Conservation (phyloP, 2,888 invertebrate genomes). For the Dryocosmus kuriphilus region DNA sequence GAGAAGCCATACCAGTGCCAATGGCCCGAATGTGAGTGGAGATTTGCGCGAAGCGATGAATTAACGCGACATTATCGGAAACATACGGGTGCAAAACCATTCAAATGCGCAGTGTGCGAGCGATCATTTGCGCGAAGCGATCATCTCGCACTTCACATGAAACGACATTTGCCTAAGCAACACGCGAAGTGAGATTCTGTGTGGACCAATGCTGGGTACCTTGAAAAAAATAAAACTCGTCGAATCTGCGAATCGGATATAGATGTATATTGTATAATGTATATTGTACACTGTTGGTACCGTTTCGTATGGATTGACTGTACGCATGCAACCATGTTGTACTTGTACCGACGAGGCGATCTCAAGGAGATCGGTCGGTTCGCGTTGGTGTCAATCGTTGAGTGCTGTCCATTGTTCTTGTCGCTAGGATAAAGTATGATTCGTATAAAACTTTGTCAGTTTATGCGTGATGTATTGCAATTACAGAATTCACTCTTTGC, state of each 20-base stretch:
- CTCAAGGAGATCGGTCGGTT: conserved; percentile 38
- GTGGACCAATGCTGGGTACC: conserved; percentile 33
- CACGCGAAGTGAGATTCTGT: conserved; percentile 81
- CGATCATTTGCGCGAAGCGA: conserved; percentile 96
- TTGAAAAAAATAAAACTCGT: neutral
- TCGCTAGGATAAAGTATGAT: conserved; percentile 34
- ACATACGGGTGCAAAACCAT: conserved; percentile 98
- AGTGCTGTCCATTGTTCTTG: conserved; percentile 40
- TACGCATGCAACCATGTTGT: conserved; percentile 22
- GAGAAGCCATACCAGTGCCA: conserved; percentile 99
- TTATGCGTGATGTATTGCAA: conserved; percentile 16
- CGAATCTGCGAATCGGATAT: conserved; percentile 16
- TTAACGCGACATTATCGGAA: conserved; percentile 97
- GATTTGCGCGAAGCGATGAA: conserved; percentile 97
- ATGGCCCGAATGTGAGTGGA: conserved; percentile 99
- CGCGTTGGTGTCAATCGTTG: conserved; percentile 40
- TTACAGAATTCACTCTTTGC: conserved; percentile 3
- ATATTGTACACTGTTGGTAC: neutral
- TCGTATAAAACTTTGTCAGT: conserved; percentile 15
- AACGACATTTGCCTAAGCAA: conserved; percentile 95
- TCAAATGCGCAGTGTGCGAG: conserved; percentile 97
- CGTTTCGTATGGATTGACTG: neutral
- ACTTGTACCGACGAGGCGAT: conserved; percentile 29
- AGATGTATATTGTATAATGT: neutral
- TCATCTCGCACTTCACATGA: conserved; percentile 97